phyloP scores from a whole-genome alignment of 2,888 invertebrate genomes.

The Trileptium ribeirensis region DNA sequence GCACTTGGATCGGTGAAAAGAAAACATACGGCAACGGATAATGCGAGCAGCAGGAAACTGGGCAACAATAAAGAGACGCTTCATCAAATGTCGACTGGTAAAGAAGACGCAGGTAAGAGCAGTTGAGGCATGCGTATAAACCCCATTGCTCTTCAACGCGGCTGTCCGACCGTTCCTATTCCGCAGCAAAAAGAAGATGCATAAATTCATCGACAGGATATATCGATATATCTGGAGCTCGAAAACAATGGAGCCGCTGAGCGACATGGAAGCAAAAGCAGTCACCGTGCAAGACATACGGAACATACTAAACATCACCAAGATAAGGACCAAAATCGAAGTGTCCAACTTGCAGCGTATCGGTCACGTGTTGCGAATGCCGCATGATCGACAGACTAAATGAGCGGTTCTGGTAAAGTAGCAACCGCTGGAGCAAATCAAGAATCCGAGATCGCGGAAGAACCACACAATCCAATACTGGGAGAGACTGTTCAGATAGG shows the following conservation, averaged over 20 bases:
- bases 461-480: conserved; percentile 1
- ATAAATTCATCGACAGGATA: too few relatives aligned
- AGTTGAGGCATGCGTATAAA: too few relatives aligned
- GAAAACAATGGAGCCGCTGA: background rate
- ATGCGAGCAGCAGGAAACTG: too few relatives aligned
- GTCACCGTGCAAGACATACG: background rate
- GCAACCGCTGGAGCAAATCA: background rate
- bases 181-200: too few relatives aligned
- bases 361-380: background rate
- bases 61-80: too few relatives aligned
- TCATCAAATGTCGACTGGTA: too few relatives aligned
- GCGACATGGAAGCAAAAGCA: background rate
- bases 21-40: too few relatives aligned
- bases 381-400: background rate
- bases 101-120: too few relatives aligned
- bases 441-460: background rate
- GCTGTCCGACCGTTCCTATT: too few relatives aligned
- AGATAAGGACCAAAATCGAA: background rate
- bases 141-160: too few relatives aligned
- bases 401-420: background rate
- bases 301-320: background rate
- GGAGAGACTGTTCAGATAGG: background rate
- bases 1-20: too few relatives aligned
- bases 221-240: too few relatives aligned
- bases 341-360: background rate